Conservation (phyloP, 2,888 invertebrate species). For the Heliconius ethilla region DNA sequence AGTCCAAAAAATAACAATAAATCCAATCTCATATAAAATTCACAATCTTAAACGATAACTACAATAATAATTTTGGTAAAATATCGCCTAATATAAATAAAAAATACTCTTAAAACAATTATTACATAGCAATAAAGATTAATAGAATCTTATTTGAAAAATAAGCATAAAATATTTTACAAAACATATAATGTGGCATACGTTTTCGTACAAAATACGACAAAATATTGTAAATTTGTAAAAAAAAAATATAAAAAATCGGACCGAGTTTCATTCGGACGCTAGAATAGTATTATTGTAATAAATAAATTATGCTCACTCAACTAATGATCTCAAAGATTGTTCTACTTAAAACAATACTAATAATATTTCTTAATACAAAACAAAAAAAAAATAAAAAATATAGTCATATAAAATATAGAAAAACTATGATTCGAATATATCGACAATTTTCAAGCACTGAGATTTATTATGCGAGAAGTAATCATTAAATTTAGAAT, state of each 20-base stretch:
- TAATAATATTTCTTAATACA: slow-evolving; percentile 39
- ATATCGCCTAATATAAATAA: slow-evolving; percentile 12
- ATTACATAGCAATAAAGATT: not conserved
- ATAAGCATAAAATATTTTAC: not conserved
- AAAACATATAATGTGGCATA: not conserved
- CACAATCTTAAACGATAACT: slow-evolving; percentile 15
- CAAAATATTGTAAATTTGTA: slow-evolving; percentile 25
- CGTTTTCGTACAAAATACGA: slow-evolving; percentile 10
- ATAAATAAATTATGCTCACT: slow-evolving; percentile 12
- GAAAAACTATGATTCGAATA: slow-evolving; percentile 13
- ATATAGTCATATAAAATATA: slow-evolving; percentile 30
- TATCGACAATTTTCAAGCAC: not conserved
- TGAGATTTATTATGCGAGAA: not conserved
- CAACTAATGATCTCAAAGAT: slow-evolving; percentile 23
- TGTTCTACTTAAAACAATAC: slow-evolving; percentile 42
- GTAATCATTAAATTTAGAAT: not conserved
- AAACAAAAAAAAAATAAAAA: slow-evolving; percentile 26
- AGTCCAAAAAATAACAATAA: not conserved
- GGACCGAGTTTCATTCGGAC: slow-evolving; percentile 34
- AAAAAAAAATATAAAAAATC: slow-evolving; percentile 28
- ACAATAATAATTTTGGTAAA: slow-evolving; percentile 10
- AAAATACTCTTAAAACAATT: not conserved
- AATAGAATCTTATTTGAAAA: slow-evolving; percentile 11
- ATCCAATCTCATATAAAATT: not conserved
- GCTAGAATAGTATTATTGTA: slow-evolving; percentile 16